Evolutionary conservation across 2,113 vertebrate genomes (phyloP).

Genomic region (Lanius collurio): DNA sequence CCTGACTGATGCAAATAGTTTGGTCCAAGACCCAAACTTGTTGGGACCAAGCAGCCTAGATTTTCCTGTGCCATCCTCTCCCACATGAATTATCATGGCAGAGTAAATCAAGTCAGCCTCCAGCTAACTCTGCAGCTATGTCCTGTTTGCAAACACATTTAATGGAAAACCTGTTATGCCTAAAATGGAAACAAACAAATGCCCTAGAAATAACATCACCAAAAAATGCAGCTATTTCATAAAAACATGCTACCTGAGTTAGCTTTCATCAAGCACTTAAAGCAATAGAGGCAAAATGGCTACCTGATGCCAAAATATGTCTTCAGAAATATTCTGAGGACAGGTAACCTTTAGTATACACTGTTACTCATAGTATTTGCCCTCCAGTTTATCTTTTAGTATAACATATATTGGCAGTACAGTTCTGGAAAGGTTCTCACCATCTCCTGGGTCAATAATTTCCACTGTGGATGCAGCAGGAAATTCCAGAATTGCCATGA

Average conservation of each 20-base stretch:
- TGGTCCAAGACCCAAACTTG: background rate
- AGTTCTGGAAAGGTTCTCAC: conserved; percentile 65
- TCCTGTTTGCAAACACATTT: background rate
- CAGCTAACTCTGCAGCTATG: background rate
- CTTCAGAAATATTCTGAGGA: background rate
- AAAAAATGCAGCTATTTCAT: background rate
- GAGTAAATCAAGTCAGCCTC: background rate
- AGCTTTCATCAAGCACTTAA: background rate
- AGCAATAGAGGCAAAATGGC: background rate
- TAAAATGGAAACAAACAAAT: background rate
- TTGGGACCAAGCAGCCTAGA: background rate
- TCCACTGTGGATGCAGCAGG: conserved; percentile 83
- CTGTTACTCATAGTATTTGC: background rate
- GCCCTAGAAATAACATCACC: background rate
- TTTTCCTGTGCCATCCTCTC: background rate
- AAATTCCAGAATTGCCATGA: conserved; percentile 88
- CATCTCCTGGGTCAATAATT: conserved; percentile 90
- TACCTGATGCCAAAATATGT: background rate
- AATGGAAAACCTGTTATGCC: background rate
- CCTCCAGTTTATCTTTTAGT: background rate
- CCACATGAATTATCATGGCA: background rate
- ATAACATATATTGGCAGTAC: background rate
- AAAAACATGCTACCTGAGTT: background rate
- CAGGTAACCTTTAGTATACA: background rate
- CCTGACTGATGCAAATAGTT: background rate